Conservation (phyloP, 2,113 vertebrate genomes). For the Diadophis punctatus region DNA sequence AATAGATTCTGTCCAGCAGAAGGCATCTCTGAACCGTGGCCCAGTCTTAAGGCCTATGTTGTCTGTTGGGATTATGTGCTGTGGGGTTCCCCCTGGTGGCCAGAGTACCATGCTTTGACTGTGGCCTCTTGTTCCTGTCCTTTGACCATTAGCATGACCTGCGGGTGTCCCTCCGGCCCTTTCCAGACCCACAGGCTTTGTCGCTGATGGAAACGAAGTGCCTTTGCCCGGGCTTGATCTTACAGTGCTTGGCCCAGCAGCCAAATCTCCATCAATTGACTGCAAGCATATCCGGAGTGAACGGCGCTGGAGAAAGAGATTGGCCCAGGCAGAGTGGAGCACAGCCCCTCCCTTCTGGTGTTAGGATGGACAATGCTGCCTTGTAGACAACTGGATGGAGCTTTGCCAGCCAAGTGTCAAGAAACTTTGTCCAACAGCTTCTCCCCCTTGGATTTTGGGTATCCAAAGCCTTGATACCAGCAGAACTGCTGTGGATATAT, state of each 20-base stretch:
- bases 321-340: constrained; percentile 25
- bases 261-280: constrained; percentile 36
- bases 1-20: neutral
- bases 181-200: constrained; percentile 12
- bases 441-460: constrained; percentile 1
- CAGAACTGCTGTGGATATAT: neutral
- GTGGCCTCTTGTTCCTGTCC: constrained; percentile 16
- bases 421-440: neutral
- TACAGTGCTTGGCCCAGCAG: constrained; percentile 44
- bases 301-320: constrained; percentile 37
- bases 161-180: neutral
- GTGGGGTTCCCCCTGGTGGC: neutral
- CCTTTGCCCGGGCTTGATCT: constrained; percentile 32
- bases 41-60: neutral
- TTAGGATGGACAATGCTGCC: constrained; percentile 28
- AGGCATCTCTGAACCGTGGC: neutral
- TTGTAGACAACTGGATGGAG: neutral
- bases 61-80: neutral
- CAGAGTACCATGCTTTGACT: constrained; percentile 4
- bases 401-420: constrained; percentile 42
- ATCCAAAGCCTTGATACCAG: neutral
- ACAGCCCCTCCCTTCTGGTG: neutral
- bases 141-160: constrained; percentile 23
- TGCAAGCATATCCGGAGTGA: constrained; percentile 31
- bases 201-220: constrained; percentile 8